Evolutionary conservation across 2,888 invertebrate species (phyloP), one percentile per base, ranked within the genome.

Genomic region (Luperina nickerlii): DNA sequence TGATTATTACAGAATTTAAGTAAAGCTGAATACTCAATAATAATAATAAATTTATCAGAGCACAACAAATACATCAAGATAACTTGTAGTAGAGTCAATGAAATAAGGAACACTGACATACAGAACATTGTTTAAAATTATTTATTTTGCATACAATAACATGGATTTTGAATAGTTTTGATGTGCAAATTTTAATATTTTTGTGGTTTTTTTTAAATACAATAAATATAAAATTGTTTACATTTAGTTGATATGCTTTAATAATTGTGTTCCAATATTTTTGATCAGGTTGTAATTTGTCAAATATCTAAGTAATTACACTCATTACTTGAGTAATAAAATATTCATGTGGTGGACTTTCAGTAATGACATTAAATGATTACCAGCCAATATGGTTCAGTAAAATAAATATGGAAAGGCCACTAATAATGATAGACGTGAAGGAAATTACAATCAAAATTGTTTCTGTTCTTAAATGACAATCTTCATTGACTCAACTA

Each of bases 31-130:
- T 24, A 45, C 32, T 74, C 11, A 57, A 65, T 54, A 62, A 51
- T 51, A 78, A 82, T 82, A 79, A 79, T 75, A 48, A 77, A 68
- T 45, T 78, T 74, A 82, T 72, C 78, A 86, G 82, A 78, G 68
- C 74, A 68, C 71, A 71, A 48, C 51, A 60, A 75, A 67, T 82
- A 88, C 78, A 85, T 77, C 60, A 18, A 83, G 54, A 81, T 71
- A 81, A 75, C 45, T 82, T 85, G 27, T 69, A 82, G 85, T 73
- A 38, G 74, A 82, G 82, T 85, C 85, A 85, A 82, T 81, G 82
- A 85, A 85, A 60, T 38, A 45, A 51, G 42, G 79, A 68, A 45
- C 13, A 63, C n/a, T 69, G 6, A 67, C 11, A 24, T 57, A 54
- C 11, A 62, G 38, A 75, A 42, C 38, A 60, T 11, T 27, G 27